Base-by-base conservation (phyloP, 2,888 invertebrate genomes). In the Meliscaeva auricollis region DNA sequence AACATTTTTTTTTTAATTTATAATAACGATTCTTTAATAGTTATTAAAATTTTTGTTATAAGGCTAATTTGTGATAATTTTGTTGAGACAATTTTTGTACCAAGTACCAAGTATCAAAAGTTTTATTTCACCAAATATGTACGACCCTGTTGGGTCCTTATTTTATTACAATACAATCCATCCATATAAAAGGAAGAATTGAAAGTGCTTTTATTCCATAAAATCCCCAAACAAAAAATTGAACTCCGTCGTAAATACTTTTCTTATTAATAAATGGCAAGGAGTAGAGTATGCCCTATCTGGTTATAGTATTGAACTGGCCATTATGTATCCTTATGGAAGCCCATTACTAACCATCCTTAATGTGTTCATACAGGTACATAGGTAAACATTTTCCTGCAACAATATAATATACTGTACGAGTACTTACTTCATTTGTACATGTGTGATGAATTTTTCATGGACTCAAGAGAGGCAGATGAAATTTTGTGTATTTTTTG, bases 131-230 rank as follows among this genome's bases (percentile, higher is more conserved):
- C 17, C 56, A 56, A 11, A 3, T 20, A 1, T 7, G 13, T 20
- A 56, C 17, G 35, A 56, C 56, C 0, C 6, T 32, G 1, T 17
- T 0, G 17, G 35, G 8, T 8, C 56, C 8, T 56, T 35, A 41
- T 20, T 60, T 41, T n/a, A 41, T 60, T 41, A 13, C 56, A 58
- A 35, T 58, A 58, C 32, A 58, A 56, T 13, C n/a, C 11, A 20
- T 11, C 15, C 9, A 35, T 35, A 11, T 1, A 17, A 3, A 5
- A 41, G n/a, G 26, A 17, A 52, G 17, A 20, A 60, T 38, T n/a
- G 13, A n/a, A 60, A 60, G 60, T 60, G 60, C 60, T 41, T 60
- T 60, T 35, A 60, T 60, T 60, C 41, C 60, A 60, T 60, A 22
- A 60, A 41, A 41, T 2, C 58, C 15, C 5, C 17, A 52, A 52